Conservation (phyloP, 2,888 invertebrate species). For the Fabriciana adippe region DNA sequence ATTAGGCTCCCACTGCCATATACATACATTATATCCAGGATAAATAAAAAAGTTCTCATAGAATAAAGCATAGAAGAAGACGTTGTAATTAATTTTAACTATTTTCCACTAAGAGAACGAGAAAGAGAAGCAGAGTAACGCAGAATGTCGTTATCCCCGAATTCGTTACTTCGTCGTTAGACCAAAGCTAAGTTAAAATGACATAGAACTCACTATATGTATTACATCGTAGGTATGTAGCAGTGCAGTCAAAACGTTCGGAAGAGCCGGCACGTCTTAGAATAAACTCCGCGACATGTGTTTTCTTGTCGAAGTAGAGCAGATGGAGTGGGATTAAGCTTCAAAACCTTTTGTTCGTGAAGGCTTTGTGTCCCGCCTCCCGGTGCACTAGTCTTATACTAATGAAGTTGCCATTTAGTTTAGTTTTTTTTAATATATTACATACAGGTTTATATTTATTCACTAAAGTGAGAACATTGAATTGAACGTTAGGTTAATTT, state of each 20-base stretch:
- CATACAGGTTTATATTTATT: background rate
- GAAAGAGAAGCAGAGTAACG: too few species aligned
- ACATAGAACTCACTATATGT: conserved; percentile 6
- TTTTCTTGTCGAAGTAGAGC: conserved; percentile 31
- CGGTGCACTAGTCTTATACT: conserved; percentile 24
- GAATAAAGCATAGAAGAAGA: too few species aligned
- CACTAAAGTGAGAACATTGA: background rate
- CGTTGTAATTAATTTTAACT: too few species aligned
- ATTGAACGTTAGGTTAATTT: too few species aligned
- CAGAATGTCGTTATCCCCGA: too few species aligned
- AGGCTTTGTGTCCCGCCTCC: conserved; percentile 31
- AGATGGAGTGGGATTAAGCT: conserved; percentile 32
- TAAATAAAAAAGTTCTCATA: too few species aligned
- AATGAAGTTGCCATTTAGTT: conserved; percentile 37
- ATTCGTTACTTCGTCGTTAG: too few species aligned
- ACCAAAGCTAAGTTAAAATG: background rate
- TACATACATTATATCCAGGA: too few species aligned
- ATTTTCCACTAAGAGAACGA: too few species aligned
- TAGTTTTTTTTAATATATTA: conserved; percentile 28
- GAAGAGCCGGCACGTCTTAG: conserved; percentile 30
- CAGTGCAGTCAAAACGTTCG: conserved; percentile 20
- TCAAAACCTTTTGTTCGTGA: conserved; percentile 35
- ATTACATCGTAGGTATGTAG: conserved; percentile 4
- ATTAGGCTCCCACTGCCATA: too few species aligned
- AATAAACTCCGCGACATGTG: conserved; percentile 31